A percentile compares a stretch with the other conserved stretches of the same genome.
phyloP scores from a whole-genome alignment of 2,888 invertebrate genomes.

The Lasioglossum oenotherae region DNA sequence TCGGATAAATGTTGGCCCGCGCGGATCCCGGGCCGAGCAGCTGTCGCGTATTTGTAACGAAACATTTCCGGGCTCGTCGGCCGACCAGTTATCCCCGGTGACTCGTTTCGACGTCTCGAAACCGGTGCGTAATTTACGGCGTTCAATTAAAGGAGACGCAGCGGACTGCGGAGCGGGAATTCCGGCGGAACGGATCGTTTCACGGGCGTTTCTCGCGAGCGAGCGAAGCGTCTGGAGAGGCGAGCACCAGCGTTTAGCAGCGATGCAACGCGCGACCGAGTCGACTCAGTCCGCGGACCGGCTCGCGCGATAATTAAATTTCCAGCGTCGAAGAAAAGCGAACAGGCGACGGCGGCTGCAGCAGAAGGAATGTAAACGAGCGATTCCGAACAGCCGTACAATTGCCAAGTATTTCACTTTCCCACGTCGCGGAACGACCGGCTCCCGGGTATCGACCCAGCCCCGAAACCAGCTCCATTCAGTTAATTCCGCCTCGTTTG shows the following conservation, averaged over 20 bases:
- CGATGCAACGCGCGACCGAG: neutral
- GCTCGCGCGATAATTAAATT: conserved; percentile 78
- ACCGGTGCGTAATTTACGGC: conserved; percentile 32
- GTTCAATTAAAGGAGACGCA: conserved; percentile 28
- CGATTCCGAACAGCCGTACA: conserved; percentile 30
- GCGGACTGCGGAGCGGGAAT: conserved; percentile 28
- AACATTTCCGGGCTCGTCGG: conserved; percentile 11
- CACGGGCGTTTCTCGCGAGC: conserved; percentile 24
- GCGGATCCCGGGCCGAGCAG: neutral
- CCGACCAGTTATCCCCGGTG: neutral
- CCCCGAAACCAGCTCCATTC: conserved; percentile 27
- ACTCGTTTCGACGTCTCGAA: conserved; percentile 21
- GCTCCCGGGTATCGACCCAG: conserved; percentile 40
- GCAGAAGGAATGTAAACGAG: conserved; percentile 13
- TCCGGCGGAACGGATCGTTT: conserved; percentile 51
- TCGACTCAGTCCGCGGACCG: conserved; percentile 11
- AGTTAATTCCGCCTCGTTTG: conserved; percentile 28
- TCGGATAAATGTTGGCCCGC: conserved; percentile 16
- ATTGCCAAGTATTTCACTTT: conserved; percentile 59
- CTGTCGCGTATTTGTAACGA: conserved; percentile 29
- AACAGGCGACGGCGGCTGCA: neutral
- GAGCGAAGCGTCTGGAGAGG: neutral
- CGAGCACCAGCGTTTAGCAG: neutral
- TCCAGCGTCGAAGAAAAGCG: conserved; percentile 69
- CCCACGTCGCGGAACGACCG: conserved; percentile 10